Conservation (phyloP, 2,797 vertebrate genomes). For the Linurgus olivaceus region DNA sequence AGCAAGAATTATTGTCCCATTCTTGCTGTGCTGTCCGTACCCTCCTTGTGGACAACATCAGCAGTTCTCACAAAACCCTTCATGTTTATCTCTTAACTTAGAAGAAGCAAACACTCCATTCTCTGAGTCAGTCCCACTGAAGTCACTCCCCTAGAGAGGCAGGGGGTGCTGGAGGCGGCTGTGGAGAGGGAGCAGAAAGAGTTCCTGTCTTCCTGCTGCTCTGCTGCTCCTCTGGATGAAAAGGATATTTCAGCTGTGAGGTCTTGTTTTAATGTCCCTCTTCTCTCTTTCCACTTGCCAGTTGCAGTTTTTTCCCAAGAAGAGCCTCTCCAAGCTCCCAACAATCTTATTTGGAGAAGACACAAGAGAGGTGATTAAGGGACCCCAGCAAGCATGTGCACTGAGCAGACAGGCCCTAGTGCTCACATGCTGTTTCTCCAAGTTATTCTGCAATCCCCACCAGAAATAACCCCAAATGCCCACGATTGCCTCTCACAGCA, state of each 20-base stretch:
- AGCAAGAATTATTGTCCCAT: neutral
- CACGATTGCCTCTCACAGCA: neutral
- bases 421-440: neutral
- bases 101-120: neutral
- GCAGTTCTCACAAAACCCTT: neutral
- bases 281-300: neutral
- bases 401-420: neutral
- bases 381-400: neutral
- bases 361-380: fast-evolving
- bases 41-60: neutral
- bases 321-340: neutral
- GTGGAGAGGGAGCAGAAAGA: neutral
- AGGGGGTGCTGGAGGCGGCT: neutral
- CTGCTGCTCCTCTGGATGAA: neutral
- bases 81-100: neutral
- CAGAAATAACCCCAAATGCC: neutral
- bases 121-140: neutral
- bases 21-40: neutral
- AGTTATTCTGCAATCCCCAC: neutral
- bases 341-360: neutral
- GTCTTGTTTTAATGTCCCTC: neutral
- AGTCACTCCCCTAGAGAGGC: neutral
- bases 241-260: neutral
- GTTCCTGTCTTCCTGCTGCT: neutral
- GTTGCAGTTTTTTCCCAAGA: neutral